Conservation (phyloP, 2,113 vertebrate species). For the Indicator maculatus region DNA sequence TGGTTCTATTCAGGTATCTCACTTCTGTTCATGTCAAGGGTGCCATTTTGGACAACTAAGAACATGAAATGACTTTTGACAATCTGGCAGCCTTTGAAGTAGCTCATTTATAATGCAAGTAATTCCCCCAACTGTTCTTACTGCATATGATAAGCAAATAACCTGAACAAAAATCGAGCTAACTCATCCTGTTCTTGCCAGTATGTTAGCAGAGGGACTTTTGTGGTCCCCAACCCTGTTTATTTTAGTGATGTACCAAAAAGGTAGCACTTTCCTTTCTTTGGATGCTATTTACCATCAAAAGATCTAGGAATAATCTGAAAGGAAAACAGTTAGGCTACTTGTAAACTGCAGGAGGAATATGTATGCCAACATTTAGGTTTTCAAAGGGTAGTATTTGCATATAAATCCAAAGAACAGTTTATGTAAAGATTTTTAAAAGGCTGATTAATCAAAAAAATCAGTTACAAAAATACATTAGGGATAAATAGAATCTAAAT, state of each 20-base stretch:
- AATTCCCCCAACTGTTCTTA: neutral
- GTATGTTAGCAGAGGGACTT: neutral
- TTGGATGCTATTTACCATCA: conserved; percentile 7
- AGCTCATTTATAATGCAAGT: neutral
- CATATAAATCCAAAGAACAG: conserved; percentile 23
- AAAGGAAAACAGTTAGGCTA: conserved; percentile 22
- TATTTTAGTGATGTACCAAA: neutral
- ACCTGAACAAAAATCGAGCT: neutral
- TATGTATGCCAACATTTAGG: neutral
- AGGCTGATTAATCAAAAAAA: conserved; percentile 19
- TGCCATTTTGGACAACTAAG: neutral
- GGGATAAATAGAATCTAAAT: conserved; percentile 49
- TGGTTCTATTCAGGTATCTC: neutral
- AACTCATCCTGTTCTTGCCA: neutral
- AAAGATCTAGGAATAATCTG: conserved; percentile 6
- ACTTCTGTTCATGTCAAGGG: neutral
- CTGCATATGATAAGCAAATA: neutral
- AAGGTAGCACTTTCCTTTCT: neutral
- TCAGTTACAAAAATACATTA: conserved; percentile 30
- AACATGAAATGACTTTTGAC: neutral
- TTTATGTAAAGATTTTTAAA: neutral
- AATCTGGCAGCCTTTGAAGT: neutral
- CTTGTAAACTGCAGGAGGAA: conserved; percentile 17
- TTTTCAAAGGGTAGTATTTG: conserved; percentile 16
- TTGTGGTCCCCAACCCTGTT: neutral